Base-by-base conservation (phyloP, 2,888 invertebrate species). In the Conchocele bisecta region DNA sequence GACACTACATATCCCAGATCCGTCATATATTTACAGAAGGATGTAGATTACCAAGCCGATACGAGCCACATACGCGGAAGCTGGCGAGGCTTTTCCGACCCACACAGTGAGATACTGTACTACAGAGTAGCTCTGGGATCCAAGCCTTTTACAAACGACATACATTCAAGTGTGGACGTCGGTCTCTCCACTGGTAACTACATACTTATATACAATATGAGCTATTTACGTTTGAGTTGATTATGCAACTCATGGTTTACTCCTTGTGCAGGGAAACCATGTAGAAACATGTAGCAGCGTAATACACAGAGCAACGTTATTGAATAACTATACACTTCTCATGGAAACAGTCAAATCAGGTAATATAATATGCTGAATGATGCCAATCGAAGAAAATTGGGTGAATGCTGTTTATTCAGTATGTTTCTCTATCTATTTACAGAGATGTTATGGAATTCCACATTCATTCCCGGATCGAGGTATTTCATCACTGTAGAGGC, bases 41-140 rank as follows among this genome's bases (percentile, higher is more conserved):
- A 75, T 26, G 2, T 64, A 20, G 67, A 75, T 35, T 75, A 54
- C 50, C 72, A 79, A 33, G 53, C 22, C n/a, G 39, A 69, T 17
- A 56, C 56, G 0, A 60, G 26, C 1, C n/a, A 15, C 0, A 39
- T 69, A 5, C 20, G 20, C 6, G 64, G 50, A n/a, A 50, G 69
- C 33, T 83, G 83, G 83, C 41, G 57, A 9, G 80, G 75, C 5
- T 82, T 83, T 51, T 24, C 54, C 22, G 83, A 83, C 44, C 65
- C 72, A n/a, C 78, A 81, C 42, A 77, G 79, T 24, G 66, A 70
- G 11, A 48, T 81, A n/a, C 24, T 20, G 4, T 72, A 64, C 58
- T 83, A 67, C 41, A 56, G 61, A 48, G 79, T 72, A 35, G 76
- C 76, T 1, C 63, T 82, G 15, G 83, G 83, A 1, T 73, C 75